A percentile compares a stretch with the other conserved stretches of the same genome.
Conservation (phyloP, 2,888 invertebrate genomes). For the Pocota personata region DNA sequence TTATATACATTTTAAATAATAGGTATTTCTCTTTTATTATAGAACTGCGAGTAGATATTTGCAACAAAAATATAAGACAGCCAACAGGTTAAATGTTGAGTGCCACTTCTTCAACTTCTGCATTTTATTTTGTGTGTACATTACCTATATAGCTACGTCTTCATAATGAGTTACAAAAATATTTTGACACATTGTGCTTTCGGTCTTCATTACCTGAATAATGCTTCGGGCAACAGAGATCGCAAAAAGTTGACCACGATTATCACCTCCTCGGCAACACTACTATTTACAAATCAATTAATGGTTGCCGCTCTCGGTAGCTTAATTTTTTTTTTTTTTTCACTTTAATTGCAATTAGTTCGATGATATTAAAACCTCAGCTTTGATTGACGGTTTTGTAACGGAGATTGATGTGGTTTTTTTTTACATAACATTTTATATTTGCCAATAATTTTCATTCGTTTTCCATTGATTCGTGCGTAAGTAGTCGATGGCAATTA, state of each 20-base stretch:
- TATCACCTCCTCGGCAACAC: neutral
- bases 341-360: neutral
- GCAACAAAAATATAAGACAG: neutral
- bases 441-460: neutral
- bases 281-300: constrained; percentile 4
- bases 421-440: constrained; percentile 9
- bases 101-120: neutral
- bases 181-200: constrained; percentile 4
- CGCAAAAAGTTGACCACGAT: neutral
- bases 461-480: neutral
- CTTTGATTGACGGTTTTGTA: neutral
- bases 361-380: neutral
- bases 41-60: neutral
- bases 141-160: neutral
- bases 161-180: constrained; percentile 12
- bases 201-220: constrained; percentile 5
- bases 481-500: neutral
- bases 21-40: too few relatives aligned
- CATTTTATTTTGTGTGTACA: neutral
- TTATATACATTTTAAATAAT: too few relatives aligned
- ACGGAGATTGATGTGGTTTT: neutral
- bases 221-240: neutral
- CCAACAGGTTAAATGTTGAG: neutral
- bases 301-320: neutral
- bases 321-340: neutral